A percentile compares a stretch with the other conserved stretches of the same genome.
phyloP scores from a whole-genome alignment of 1,140 invertebrate genomes.

The Meteorus sp. region DNA sequence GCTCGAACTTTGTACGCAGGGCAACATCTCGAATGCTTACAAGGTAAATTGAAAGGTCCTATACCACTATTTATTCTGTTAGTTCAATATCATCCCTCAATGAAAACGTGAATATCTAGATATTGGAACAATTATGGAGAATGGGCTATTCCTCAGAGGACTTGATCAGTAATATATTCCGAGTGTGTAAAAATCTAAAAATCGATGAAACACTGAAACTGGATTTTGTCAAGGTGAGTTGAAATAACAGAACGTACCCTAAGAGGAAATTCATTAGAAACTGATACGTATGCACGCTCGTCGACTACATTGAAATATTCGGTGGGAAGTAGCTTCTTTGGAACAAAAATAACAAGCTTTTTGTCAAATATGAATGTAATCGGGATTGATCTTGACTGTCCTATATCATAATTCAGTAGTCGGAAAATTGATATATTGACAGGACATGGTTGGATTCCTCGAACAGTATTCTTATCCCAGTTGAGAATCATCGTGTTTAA shows the following conservation, averaged over 20 bases:
- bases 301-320: no score
- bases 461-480: no score
- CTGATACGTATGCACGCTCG: no score
- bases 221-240: slow-evolving; percentile 80
- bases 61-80: slow-evolving; percentile 21
- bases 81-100: slow-evolving; percentile 7
- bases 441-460: no score
- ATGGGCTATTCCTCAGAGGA: slow-evolving; percentile 96
- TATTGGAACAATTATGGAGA: slow-evolving; percentile 86
- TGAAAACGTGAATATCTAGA: slow-evolving; percentile 60
- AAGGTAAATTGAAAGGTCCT: slow-evolving; percentile 62
- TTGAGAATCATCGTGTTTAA: no score
- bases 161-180: slow-evolving; percentile 93
- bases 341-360: no score
- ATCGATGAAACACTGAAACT: slow-evolving; percentile 83
- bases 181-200: slow-evolving; percentile 85
- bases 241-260: no score
- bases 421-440: no score
- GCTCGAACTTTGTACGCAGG: slow-evolving; percentile 80
- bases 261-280: no score
- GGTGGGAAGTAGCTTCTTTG: no score
- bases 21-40: slow-evolving; percentile 86
- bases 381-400: slow-evolving; percentile 15
- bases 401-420: no score
- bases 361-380: no score